These are phyloP conservation scores for Prosopocoilus inquinatus DNA, from an alignment of 2,888 invertebrate species.

Conservation along the genomic window DNA sequence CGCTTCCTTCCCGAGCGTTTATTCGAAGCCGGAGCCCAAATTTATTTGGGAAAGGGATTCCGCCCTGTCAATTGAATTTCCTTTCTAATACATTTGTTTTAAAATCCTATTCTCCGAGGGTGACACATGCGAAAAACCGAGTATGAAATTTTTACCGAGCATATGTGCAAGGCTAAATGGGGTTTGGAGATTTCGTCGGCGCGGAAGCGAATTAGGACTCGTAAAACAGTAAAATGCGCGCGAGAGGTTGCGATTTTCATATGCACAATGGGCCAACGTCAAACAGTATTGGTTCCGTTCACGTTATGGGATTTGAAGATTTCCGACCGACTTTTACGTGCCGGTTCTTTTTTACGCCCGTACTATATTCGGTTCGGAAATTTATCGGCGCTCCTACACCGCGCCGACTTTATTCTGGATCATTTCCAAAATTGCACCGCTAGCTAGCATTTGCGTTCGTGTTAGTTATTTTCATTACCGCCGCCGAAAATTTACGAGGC, in stretches of 20 bases:
- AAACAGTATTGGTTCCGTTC: background rate
- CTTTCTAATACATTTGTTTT: constrained; percentile 31
- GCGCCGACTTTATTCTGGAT: constrained; percentile 4
- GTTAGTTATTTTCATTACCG: constrained; percentile 33
- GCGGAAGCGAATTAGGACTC: constrained; percentile 27
- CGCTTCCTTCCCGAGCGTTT: background rate
- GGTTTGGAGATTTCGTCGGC: constrained; percentile 25
- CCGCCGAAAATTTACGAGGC: constrained; percentile 35
- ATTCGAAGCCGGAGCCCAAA: background rate
- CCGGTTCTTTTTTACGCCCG: background rate
- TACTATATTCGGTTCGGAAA: background rate
- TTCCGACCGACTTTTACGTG: background rate
- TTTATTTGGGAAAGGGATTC: constrained; percentile 13
- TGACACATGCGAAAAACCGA: constrained; percentile 24
- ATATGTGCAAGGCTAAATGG: constrained; percentile 25
- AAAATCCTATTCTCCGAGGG: constrained; percentile 20
- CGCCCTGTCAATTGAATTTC: constrained; percentile 31
- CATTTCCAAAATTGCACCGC: constrained; percentile 7
- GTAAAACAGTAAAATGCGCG: constrained; percentile 19
- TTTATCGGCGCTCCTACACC: background rate
- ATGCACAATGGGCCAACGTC: constrained; percentile 14
- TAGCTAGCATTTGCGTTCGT: constrained; percentile 11
- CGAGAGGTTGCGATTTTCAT: constrained; percentile 23
- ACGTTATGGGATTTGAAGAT: background rate
- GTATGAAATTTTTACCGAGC: constrained; percentile 29